Percentiles rank a stretch among this genome's conserved stretches.
phyloP scores from a whole-genome alignment of 2,113 vertebrate species.

The Planiliza haematocheilus region DNA sequence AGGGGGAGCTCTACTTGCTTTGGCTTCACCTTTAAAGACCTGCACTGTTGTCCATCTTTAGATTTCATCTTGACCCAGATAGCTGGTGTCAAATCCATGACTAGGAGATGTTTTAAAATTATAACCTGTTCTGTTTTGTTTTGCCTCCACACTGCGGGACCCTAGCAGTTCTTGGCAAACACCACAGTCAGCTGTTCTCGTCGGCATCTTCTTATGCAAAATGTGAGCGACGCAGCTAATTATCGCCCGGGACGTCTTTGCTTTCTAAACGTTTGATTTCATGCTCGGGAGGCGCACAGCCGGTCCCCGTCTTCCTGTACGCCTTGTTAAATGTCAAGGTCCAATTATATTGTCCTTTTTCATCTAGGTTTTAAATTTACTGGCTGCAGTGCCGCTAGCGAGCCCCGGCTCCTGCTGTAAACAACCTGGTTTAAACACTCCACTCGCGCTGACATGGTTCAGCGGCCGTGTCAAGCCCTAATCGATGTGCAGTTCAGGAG shows the following conservation, averaged over 20 bases:
- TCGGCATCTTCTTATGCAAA: not conserved
- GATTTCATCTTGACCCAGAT: not conserved
- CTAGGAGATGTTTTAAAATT: no score
- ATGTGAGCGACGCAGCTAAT: constrained; percentile 1
- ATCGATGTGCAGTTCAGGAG: constrained; percentile 26
- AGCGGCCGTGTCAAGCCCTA: constrained; percentile 14
- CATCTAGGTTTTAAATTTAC: constrained; percentile 40
- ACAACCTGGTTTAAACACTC: constrained; percentile 42
- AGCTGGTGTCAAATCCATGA: not conserved
- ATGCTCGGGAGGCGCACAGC: constrained; percentile 12
- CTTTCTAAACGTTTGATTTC: constrained; percentile 35
- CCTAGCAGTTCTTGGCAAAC: not conserved
- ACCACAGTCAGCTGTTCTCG: constrained; percentile 17
- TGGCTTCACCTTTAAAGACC: no score
- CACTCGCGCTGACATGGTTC: constrained; percentile 36
- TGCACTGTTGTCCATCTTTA: no score
- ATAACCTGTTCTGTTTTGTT: not conserved
- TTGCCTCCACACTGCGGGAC: not conserved
- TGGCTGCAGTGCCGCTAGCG: not conserved
- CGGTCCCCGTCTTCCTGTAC: not conserved
- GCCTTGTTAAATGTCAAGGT: constrained; percentile 44
- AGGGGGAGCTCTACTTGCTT: no score
- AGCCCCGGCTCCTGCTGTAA: constrained; percentile 24
- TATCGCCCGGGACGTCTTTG: not conserved
- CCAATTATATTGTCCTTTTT: constrained; percentile 47